These are phyloP conservation scores for Salvelinus fontinalis DNA, from an alignment of 2,113 vertebrate species.

Conservation along the genomic window DNA sequence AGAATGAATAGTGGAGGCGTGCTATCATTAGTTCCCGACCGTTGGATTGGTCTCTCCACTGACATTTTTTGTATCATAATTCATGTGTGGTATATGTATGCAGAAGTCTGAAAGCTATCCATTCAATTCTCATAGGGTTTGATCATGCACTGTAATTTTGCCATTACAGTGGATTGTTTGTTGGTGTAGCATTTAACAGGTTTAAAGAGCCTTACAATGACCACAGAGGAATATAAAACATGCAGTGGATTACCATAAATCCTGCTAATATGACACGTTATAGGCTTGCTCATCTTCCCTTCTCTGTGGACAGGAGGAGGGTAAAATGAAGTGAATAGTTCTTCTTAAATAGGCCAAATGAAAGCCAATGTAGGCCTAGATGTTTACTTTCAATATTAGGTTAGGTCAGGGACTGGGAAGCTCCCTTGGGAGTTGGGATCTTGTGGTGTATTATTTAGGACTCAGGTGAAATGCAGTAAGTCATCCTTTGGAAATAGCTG, in stretches of 20 bases:
- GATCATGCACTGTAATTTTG: not conserved
- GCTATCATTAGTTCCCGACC: not conserved
- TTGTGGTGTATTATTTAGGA: too few species aligned
- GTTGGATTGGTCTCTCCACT: not conserved
- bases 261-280: not conserved
- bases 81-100: too few species aligned
- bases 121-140: not conserved
- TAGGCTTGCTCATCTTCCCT: not conserved
- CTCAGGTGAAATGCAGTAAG: too few species aligned
- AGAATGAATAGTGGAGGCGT: not conserved
- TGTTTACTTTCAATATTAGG: too few species aligned
- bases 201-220: not conserved
- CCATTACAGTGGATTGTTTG: not conserved
- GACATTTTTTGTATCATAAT: not conserved
- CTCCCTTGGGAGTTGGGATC: too few species aligned
- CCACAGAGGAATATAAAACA: slow-evolving; percentile 27
- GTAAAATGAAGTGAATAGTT: too few species aligned
- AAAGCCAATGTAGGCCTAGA: too few species aligned
- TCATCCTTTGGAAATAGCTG: too few species aligned
- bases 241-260: not conserved
- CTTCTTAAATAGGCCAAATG: too few species aligned
- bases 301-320: not conserved
- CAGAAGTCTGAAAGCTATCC: not conserved
- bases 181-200: too few species aligned
- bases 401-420: too few species aligned